Conservation (phyloP, 2,797 vertebrate genomes). For the Characodon lateralis region DNA sequence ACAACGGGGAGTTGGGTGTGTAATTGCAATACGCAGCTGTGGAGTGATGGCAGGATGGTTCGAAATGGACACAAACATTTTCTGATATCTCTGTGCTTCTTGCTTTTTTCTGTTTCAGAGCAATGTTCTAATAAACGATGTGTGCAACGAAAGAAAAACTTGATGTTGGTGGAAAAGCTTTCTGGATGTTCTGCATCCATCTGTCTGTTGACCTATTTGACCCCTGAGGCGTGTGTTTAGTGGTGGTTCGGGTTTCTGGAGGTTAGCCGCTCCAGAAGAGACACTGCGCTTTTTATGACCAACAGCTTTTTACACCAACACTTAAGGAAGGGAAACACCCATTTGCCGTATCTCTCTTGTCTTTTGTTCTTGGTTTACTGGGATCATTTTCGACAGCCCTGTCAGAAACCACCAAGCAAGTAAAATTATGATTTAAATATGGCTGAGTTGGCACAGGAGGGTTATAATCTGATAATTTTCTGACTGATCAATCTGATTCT, state of each 20-base stretch:
- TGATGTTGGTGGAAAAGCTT: constrained; percentile 8
- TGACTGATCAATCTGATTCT: background rate
- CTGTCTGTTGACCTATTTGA: constrained; percentile 30
- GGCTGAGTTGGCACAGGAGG: background rate
- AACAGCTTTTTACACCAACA: background rate
- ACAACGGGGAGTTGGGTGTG: background rate
- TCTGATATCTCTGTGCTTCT: constrained; percentile 37
- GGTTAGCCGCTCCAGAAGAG: constrained; percentile 73
- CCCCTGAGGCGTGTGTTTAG: constrained; percentile 34
- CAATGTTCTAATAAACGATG: background rate
- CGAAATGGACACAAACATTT: constrained; percentile 13
- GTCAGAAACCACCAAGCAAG: background rate
- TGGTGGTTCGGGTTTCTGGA: constrained; percentile 55
- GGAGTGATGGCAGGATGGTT: background rate
- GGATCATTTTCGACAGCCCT: background rate
- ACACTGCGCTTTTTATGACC: constrained; percentile 30
- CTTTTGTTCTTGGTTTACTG: background rate
- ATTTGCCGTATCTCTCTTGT: background rate
- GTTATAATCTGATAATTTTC: background rate
- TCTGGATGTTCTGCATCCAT: constrained; percentile 11
- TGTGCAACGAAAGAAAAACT: constrained; percentile 14
- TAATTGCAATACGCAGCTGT: constrained; percentile 5
- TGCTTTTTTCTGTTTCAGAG: constrained; percentile 34
- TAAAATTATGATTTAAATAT: background rate
- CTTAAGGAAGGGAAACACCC: background rate